Evolutionary conservation across 2,797 vertebrate species (phyloP), one percentile per base, ranked within the genome.

Genomic region (Poecilia gillii): DNA sequence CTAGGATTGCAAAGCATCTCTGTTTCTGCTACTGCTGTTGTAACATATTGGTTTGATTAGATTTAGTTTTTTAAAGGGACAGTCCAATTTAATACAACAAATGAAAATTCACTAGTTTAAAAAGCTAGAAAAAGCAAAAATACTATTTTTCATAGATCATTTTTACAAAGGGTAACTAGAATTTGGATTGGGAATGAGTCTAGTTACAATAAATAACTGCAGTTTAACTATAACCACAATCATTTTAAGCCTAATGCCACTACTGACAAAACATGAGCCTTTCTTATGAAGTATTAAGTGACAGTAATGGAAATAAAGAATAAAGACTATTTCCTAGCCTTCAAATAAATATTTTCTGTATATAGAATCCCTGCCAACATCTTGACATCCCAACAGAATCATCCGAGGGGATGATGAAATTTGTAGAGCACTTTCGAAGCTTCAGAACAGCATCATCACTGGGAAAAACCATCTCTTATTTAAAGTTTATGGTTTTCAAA

Each of bases 401-500:
- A 46, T 71, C 25, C 2, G n/a, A 28, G 13, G 13, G 41, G 28
- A 25, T 45, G n/a, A 71, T 71, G 13, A 71, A 71, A 46, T 71
- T 71, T 45, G 39, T n/a, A 70, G 23, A n/a, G 39, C 66, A 43
- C 39, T 25, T 41, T 70, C 9, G 2, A 70, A 1, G 68, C 5
- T 71, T 28, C 41, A 71, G 25, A 71, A 71, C 41, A 28, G 68
- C 25, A 45, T 12, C 6, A 71, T n/a, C 12, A 41, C 36, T 72
- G 51, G 41, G 39, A n/a, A 49, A 36, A 64, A 28, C 9, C 25
- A 51, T 72, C 49, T 62, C 46, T 43, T 66, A 46, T 72, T 62
- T 72, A 77, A 49, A 74, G 62, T 77, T 41, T 68, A 28, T 62
- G 41, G 7, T 57, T 46, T 57, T 51, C 3, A 59, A 25, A 57